A percentile compares a stretch with the other conserved stretches of the same genome.
phyloP scores from a whole-genome alignment of 2,888 invertebrate species.

The Torymus auratus region DNA sequence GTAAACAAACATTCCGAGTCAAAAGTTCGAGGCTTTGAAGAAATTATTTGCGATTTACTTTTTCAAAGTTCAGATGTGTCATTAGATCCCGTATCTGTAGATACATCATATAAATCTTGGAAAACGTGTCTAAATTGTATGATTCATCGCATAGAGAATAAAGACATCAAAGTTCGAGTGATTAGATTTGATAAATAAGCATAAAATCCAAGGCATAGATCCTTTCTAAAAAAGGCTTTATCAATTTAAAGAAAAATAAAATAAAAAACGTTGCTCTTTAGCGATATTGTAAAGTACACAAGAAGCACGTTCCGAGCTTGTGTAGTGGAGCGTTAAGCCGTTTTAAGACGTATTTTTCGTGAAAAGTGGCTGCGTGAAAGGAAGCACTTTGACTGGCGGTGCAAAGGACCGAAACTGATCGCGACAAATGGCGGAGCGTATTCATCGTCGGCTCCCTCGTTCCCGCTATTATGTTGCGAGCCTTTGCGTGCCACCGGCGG shows the following conservation, averaged over 20 bases:
- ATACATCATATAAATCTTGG: too few species aligned
- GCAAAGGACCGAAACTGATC: conserved; percentile 63
- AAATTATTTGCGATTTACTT: too few species aligned
- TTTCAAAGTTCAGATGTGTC: too few species aligned
- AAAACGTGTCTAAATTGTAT: too few species aligned
- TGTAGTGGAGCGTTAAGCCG: background rate
- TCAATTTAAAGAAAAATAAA: conserved; percentile 13
- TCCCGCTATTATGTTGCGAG: conserved; percentile 25
- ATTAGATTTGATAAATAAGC: conserved; percentile 27
- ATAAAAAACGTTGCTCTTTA: conserved; percentile 13
- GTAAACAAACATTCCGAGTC: too few species aligned
- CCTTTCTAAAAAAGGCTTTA: background rate
- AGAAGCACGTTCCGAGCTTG: background rate
- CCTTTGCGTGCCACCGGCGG: conserved; percentile 41
- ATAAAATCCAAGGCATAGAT: conserved; percentile 5
- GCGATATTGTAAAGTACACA: conserved; percentile 1
- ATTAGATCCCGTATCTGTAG: too few species aligned
- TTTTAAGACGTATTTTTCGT: conserved; percentile 24
- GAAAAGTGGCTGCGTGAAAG: conserved; percentile 14
- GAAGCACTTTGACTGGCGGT: too few species aligned
- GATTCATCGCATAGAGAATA: background rate
- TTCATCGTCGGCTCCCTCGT: conserved; percentile 42
- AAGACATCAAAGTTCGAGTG: conserved; percentile 11
- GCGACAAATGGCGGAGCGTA: conserved; percentile 62
- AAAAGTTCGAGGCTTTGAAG: too few species aligned